Base-by-base conservation (phyloP, 2,888 invertebrate genomes). In the Tyria jacobaeae region DNA sequence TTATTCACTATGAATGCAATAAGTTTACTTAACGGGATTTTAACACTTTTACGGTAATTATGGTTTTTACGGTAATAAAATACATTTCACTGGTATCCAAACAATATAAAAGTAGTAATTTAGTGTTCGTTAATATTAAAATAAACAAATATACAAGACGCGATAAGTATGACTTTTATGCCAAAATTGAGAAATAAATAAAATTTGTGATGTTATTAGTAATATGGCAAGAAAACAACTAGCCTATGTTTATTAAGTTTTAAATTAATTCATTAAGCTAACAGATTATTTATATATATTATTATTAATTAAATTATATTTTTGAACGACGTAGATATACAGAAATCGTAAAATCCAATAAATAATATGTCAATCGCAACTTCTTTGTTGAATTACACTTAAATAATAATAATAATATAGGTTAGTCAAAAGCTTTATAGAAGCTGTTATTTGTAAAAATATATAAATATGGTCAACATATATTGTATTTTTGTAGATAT, bases 201-300 rank as follows among this genome's bases (percentile, higher is more conserved):
- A n/a, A n/a, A 66, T 54, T 64, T 71, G 65, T 67, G 71, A 69
- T 70, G 65, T 64, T 76, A 61, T 63, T 73, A 75, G 59, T 75
- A 75, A 72, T 76, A 78, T 78, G 77, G 79, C 77, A 79, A 78
- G 77, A 78, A 71, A 74, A 68, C 63, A 66, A 61, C 47, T 75
- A 79, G 41, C 57, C 66, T 74, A 71, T 3, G 50, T 66, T 67
- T 67, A 61, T 66, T 57, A 49, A 60, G 37, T 12, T 56, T 10
- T 12, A 56, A 69, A 56, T 27, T 59, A 63, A 60, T 39, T 50
- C 52, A 37, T 34, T 52, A 39, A 50, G 53, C 48, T 56, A 61
- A 57, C 7, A n/a, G n/a, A n/a, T n/a, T 44, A 55, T 21, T 34
- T 31, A 44, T 15, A 21, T 21, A 21, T 5, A 24, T 10, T 52